Conservation (phyloP, 2,888 invertebrate species). For the Sipha maydis region DNA sequence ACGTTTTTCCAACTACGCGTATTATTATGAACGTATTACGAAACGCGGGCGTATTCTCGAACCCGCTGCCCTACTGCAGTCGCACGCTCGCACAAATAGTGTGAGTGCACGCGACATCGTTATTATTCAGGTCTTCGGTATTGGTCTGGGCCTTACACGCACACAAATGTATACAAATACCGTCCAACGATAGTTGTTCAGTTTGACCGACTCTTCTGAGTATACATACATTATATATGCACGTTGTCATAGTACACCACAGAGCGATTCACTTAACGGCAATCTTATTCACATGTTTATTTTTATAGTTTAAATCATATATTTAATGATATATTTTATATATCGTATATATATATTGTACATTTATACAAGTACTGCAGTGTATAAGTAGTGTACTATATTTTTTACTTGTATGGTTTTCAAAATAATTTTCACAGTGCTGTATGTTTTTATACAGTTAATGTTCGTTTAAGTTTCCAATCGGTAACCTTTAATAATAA, state of each 20-base stretch:
- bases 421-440: too few relatives aligned
- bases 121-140: conserved; percentile 26
- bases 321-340: too few relatives aligned
- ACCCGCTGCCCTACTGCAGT: neutral
- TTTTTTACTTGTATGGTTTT: too few relatives aligned
- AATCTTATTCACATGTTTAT: neutral
- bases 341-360: too few relatives aligned
- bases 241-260: neutral
- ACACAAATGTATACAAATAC: neutral
- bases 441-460: too few relatives aligned
- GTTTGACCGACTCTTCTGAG: neutral
- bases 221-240: neutral
- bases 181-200: neutral
- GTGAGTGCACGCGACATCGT: conserved; percentile 42
- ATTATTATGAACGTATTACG: neutral
- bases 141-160: neutral
- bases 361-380: too few relatives aligned
- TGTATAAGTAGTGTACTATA: too few relatives aligned
- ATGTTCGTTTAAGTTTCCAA: too few relatives aligned
- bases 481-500: too few relatives aligned
- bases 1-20: neutral
- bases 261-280: neutral
- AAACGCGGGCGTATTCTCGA: neutral
- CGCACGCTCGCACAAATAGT: conserved; percentile 11
- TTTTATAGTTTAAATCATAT: neutral